phyloP scores from a whole-genome alignment of 2,888 invertebrate genomes.

The Tipula lateralis region DNA sequence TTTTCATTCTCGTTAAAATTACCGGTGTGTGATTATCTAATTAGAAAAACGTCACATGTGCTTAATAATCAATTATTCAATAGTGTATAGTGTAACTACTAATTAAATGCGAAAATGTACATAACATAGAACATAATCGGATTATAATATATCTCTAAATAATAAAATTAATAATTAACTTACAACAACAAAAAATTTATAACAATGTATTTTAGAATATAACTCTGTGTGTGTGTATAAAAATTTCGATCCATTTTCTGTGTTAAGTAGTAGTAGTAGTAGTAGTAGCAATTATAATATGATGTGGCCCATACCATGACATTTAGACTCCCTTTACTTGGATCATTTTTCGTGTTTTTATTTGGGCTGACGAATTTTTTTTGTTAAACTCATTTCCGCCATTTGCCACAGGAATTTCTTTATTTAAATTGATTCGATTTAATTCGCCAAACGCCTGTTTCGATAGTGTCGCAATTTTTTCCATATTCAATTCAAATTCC shows the following conservation, averaged over 20 bases:
- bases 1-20: neutral
- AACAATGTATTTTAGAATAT: neutral
- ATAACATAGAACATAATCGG: conserved; percentile 24
- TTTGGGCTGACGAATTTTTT: conserved; percentile 16
- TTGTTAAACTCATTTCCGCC: neutral
- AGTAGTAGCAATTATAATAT: neutral
- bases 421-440: neutral
- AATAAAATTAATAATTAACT: neutral
- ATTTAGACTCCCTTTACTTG: neutral
- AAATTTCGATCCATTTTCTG: neutral
- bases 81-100: neutral
- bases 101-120: conserved; percentile 1
- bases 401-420: neutral
- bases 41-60: neutral
- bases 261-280: neutral
- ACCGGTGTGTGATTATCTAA: neutral
- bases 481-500: conserved; percentile 36
- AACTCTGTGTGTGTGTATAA: neutral
- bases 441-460: conserved; percentile 1
- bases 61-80: neutral
- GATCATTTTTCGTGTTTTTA: conserved; percentile 25
- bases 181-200: neutral
- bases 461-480: conserved; percentile 34
- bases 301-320: neutral
- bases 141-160: neutral